These are phyloP conservation scores for Ectemnius continuus DNA, from an alignment of 2,888 invertebrate species.

Conservation along the genomic window DNA sequence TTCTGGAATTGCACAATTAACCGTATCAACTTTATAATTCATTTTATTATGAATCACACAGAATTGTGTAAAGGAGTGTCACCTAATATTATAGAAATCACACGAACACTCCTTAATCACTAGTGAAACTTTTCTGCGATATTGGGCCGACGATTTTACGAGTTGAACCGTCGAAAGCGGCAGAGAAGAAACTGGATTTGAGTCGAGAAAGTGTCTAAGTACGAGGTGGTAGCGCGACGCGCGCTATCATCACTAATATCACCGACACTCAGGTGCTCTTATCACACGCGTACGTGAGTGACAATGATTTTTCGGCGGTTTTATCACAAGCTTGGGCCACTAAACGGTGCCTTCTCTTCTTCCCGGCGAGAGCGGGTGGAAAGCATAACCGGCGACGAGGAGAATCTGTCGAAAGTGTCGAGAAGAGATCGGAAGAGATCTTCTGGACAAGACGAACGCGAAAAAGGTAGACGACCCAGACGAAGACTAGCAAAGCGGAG, in stretches of 20 bases:
- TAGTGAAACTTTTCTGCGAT: not conserved
- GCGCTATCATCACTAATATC: constrained; percentile 32
- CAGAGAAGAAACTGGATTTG: no score
- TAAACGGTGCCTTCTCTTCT: constrained; percentile 6
- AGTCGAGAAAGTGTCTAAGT: not conserved
- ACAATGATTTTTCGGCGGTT: constrained; percentile 10
- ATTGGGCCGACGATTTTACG: not conserved
- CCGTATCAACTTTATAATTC: no score
- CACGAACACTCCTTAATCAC: no score
- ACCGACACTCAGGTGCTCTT: constrained; percentile 31
- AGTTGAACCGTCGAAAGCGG: no score
- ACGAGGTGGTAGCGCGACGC: not conserved
- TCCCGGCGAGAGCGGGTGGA: constrained; percentile 7
- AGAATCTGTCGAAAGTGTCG: constrained; percentile 5
- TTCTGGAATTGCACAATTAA: no score
- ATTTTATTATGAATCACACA: no score
- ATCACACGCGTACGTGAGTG: constrained; percentile 1
- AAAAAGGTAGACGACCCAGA: constrained; percentile 48
- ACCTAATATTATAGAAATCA: no score
- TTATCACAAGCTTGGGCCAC: constrained; percentile 27
- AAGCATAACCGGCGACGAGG: not conserved
- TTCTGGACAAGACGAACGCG: not conserved
- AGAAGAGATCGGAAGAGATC: not conserved
- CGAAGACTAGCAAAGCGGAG: constrained; percentile 71
- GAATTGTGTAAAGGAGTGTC: no score